These are phyloP conservation scores for Melanotaenia boesemani DNA, from an alignment of 2,797 vertebrate genomes.

Conservation along the genomic window DNA sequence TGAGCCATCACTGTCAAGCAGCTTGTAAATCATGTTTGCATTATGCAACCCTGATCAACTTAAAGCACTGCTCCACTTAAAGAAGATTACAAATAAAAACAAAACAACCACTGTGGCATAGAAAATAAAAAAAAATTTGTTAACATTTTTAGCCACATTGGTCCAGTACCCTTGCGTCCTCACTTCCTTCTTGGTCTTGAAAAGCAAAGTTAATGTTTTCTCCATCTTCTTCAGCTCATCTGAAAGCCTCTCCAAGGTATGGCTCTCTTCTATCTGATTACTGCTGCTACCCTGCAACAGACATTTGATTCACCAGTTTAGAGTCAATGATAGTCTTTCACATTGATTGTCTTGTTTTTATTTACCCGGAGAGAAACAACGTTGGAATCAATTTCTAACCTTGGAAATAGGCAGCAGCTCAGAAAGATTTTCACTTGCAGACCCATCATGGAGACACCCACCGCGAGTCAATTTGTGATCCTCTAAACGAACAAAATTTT, in stretches of 20 bases:
- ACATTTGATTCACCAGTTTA: not conserved
- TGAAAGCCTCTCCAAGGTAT: slow-evolving; percentile 46
- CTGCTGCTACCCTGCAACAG: slow-evolving; percentile 42
- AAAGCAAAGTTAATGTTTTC: slow-evolving; percentile 41
- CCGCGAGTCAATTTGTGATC: slow-evolving; percentile 9
- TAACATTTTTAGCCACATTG: slow-evolving; percentile 52
- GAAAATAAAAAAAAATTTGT: slow-evolving; percentile 62
- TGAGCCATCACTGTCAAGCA: too few species aligned
- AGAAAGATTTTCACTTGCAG: slow-evolving; percentile 27
- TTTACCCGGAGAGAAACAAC: not conserved
- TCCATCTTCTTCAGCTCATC: slow-evolving; percentile 57
- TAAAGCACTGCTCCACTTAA: slow-evolving; percentile 50
- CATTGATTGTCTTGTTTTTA: not conserved
- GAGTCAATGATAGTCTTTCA: not conserved
- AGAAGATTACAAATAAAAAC: slow-evolving; percentile 64
- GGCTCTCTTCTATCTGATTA: slow-evolving; percentile 14
- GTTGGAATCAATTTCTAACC: slow-evolving; percentile 20
- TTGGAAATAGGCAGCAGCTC: slow-evolving; percentile 28
- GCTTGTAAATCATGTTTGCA: not conserved
- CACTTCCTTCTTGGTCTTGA: slow-evolving; percentile 13
- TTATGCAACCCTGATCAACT: not conserved
- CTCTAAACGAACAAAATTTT: slow-evolving; percentile 45
- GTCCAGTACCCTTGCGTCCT: slow-evolving; percentile 61
- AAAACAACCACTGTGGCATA: slow-evolving; percentile 47
- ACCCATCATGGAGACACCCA: slow-evolving; percentile 6